phyloP scores from a whole-genome alignment of 2,888 invertebrate species.

The Conistra vaccinii region DNA sequence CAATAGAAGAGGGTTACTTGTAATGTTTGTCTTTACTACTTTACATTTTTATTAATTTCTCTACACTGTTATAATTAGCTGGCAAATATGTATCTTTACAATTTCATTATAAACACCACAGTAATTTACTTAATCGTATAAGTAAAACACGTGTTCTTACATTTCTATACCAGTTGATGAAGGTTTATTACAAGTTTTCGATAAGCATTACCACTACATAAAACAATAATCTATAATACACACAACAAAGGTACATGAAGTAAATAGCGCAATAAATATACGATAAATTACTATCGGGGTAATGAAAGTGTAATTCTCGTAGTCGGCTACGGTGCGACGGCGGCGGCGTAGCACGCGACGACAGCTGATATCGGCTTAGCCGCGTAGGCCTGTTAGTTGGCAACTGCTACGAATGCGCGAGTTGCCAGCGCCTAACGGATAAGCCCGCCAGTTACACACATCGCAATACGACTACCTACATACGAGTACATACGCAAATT shows the following conservation, averaged over 20 bases:
- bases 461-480: slow-evolving; percentile 65
- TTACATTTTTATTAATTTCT: slow-evolving; percentile 53
- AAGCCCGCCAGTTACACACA: slow-evolving; percentile 75
- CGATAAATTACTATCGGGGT: slow-evolving; percentile 56
- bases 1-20: slow-evolving; percentile 54
- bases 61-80: not conserved
- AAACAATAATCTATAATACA: slow-evolving; percentile 19
- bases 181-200: slow-evolving; percentile 20
- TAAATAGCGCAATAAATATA: slow-evolving; percentile 39
- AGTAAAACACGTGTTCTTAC: not conserved
- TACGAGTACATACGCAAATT: slow-evolving; percentile 38
- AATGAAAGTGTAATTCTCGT: slow-evolving; percentile 68
- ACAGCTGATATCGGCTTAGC: slow-evolving; percentile 82
- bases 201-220: not conserved
- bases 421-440: slow-evolving; percentile 82
- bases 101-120: not conserved
- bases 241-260: slow-evolving; percentile 25
- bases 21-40: slow-evolving; percentile 46
- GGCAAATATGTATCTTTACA: not conserved
- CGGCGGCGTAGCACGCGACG: slow-evolving; percentile 77
- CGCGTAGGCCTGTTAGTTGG: slow-evolving; percentile 84
- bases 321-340: slow-evolving; percentile 74
- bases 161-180: not conserved
- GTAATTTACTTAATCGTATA: not conserved
- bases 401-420: slow-evolving; percentile 84